Base-by-base conservation (phyloP, 1,140 invertebrate genomes). In the Brachionus koreanus region DNA sequence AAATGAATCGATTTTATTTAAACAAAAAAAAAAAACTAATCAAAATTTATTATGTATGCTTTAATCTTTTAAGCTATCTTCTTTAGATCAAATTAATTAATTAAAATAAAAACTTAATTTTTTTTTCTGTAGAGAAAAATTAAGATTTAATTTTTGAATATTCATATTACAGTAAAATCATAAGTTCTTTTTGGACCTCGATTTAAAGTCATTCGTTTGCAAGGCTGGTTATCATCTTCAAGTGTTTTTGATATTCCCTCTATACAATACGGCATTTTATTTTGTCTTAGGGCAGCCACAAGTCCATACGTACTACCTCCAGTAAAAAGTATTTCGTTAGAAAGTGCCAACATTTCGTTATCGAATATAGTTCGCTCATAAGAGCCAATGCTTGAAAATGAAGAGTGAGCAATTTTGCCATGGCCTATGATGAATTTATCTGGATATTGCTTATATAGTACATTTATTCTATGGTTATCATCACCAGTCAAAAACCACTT, bases 241-340 rank as follows among this genome's bases (percentile, higher is more conserved):
- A 7, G 7, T 3, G 12, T 7, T 39, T 39, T 69, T 37, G 65
- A 69, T 69, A 13, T 9, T 46, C 69, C 69, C 23, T 74, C 69
- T 5, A 74, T 19, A 74, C 37, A 74, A 74, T 46, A 74, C 5
- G 69, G 69, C 25, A 74, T 4, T 74, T 46, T 43, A n/a, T 46
- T 46, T 46, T 74, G 37, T 74, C 23, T 43, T 10, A 74, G 5
- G 13, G 69, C 37, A 5, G 69, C 69, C 43, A 35, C 19, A 46
- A 74, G 25, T 43, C 69, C 69, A 74, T 43, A 74, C 9, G 69
- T 74, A 46, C 69, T 74, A 9, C 69, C 69, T 43, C 69, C 69
- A 46, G 69, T 74, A 25, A 74, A 74, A 5, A 74, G 23, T 10
- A 74, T 74, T 35, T 74, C 69, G 43, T 74, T 74, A 19, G 69